A percentile compares a stretch with the other conserved stretches of the same genome.
Evolutionary conservation across 64 coral and sea anemone genomes (phyloP).

Genomic region (Porites australiensis): DNA sequence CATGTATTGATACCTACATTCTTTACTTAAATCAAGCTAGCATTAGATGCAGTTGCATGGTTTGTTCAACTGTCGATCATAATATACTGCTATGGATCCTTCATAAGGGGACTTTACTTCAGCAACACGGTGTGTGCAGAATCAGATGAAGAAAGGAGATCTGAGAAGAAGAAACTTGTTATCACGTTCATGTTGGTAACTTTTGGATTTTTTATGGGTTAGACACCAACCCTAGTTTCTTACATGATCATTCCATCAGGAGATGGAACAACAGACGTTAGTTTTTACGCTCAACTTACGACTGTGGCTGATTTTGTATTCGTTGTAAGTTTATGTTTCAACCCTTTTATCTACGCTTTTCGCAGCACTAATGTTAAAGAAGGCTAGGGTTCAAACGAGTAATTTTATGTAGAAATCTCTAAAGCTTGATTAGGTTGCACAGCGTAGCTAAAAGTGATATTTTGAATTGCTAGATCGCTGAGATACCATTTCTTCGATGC

Average conservation of each 20-base stretch:
- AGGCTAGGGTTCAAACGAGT: not conserved
- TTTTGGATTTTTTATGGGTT: not conserved
- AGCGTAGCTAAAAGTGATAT: too few relatives aligned
- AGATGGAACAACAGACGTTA: not conserved
- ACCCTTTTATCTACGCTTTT: not conserved
- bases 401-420: not conserved
- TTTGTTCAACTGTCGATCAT: not conserved
- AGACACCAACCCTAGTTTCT: not conserved
- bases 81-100: constrained; percentile 23
- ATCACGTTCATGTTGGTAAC: not conserved
- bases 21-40: not conserved
- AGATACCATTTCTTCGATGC: too few relatives aligned
- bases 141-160: not conserved
- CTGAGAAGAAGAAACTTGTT: too few relatives aligned
- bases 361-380: too few relatives aligned
- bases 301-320: not conserved
- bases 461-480: too few relatives aligned
- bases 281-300: not conserved
- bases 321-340: not conserved
- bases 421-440: too few relatives aligned
- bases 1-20: not conserved
- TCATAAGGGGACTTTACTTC: constrained; percentile 57
- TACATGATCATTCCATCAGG: not conserved
- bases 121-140: constrained; percentile 39
- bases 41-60: not conserved